Conservation (phyloP, 2,888 invertebrate genomes). For the Halictus ligatus region DNA sequence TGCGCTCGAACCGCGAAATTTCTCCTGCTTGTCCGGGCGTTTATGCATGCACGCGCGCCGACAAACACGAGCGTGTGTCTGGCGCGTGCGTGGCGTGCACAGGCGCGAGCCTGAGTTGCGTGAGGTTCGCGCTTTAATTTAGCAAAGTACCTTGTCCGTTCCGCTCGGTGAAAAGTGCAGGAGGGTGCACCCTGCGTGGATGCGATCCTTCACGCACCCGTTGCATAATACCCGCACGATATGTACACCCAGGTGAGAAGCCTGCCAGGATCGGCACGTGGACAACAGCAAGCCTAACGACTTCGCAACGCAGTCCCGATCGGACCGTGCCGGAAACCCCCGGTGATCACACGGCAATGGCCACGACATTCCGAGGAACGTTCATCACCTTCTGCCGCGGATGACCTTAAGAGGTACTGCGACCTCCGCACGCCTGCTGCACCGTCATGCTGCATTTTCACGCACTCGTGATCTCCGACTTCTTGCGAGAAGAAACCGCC, state of each 20-base stretch:
- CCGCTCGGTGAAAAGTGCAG: conserved; percentile 62
- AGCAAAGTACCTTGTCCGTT: conserved; percentile 77
- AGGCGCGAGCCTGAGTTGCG: conserved; percentile 68
- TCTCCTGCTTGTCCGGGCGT: background rate
- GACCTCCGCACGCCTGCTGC: background rate
- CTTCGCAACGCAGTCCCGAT: conserved; percentile 2
- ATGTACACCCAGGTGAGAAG: conserved; percentile 64
- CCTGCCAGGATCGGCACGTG: conserved; percentile 67
- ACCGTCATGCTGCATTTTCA: conserved; percentile 49
- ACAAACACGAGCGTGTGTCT: conserved; percentile 45
- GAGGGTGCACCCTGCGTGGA: conserved; percentile 48
- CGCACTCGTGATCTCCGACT: conserved; percentile 57
- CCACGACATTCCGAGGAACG: conserved; percentile 5
- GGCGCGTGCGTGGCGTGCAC: conserved; percentile 47
- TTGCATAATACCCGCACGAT: conserved; percentile 49
- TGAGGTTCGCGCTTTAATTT: conserved; percentile 78
- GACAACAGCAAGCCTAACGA: conserved; percentile 54
- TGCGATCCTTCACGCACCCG: conserved; percentile 63
- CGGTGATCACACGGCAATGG: conserved; percentile 32
- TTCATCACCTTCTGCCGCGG: conserved; percentile 52
- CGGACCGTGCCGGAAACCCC: conserved; percentile 42
- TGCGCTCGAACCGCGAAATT: conserved; percentile 17
- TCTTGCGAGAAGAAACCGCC: background rate
- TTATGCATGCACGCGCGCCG: background rate
- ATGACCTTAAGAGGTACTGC: conserved; percentile 10